phyloP scores from a whole-genome alignment of 1,140 invertebrate species.

The Latrodectus geometricus region DNA sequence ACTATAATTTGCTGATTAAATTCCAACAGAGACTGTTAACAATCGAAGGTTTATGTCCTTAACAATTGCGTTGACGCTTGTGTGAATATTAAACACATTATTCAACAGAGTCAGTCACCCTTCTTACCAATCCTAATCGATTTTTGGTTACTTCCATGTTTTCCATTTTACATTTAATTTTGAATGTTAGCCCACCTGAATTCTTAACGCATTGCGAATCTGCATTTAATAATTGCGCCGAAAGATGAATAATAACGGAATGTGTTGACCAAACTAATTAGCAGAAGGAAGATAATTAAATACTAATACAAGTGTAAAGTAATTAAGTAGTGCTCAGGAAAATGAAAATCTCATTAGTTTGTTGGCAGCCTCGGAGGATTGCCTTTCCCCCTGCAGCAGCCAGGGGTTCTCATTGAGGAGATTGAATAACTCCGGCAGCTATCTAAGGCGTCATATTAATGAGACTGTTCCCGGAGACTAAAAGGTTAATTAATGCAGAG shows the following conservation, averaged over 20 bases:
- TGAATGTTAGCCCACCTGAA: background rate
- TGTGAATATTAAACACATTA: no score
- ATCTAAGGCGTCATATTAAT: slow-evolving; percentile 6
- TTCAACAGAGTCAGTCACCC: no score
- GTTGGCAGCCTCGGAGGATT: slow-evolving; percentile 3
- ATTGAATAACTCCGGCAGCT: slow-evolving; percentile 13
- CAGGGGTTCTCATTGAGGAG: background rate
- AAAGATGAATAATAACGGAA: slow-evolving; percentile 43
- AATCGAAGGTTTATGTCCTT: no score
- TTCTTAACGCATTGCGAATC: slow-evolving; percentile 32
- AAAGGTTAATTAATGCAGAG: slow-evolving; percentile 46
- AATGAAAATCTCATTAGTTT: slow-evolving; percentile 59
- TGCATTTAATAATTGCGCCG: slow-evolving; percentile 50
- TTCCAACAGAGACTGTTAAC: no score
- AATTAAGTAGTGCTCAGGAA: slow-evolving; percentile 58
- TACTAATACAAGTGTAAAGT: slow-evolving; percentile 52
- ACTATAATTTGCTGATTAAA: no score
- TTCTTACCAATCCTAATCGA: background rate
- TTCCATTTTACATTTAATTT: background rate
- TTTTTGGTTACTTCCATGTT: background rate
- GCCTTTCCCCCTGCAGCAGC: background rate
- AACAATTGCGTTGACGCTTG: no score
- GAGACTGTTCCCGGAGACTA: background rate
- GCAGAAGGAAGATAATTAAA: slow-evolving; percentile 42
- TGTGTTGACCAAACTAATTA: slow-evolving; percentile 58